phyloP scores from a whole-genome alignment of 1,140 invertebrate species.

The Paramacrobiotus metropolitanus region DNA sequence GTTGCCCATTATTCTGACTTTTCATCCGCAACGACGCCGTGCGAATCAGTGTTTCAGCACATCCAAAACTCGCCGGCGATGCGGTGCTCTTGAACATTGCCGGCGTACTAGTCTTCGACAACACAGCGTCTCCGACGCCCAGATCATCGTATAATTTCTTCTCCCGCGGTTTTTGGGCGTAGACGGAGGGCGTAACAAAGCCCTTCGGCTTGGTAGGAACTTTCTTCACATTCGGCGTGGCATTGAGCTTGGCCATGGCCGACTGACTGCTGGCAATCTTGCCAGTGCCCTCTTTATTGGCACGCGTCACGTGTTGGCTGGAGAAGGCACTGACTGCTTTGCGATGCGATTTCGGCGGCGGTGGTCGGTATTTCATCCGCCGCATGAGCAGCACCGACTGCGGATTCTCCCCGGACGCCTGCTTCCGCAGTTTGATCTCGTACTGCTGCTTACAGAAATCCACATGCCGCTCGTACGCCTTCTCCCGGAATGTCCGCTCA shows the following conservation, averaged over 20 bases:
- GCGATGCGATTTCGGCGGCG: background rate
- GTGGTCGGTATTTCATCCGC: background rate
- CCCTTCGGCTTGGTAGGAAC: background rate
- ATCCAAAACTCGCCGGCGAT: no score
- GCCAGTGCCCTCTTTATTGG: background rate
- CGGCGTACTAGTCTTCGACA: no score
- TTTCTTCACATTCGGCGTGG: background rate
- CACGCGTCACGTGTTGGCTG: background rate
- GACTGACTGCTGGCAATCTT: background rate
- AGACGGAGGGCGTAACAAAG: background rate
- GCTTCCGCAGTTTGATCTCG: background rate
- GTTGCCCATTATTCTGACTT: no score
- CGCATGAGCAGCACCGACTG: background rate
- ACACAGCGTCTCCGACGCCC: no score
- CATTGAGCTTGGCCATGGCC: background rate
- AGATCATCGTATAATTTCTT: no score
- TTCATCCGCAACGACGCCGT: no score
- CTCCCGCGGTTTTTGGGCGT: no score
- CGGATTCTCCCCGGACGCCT: background rate
- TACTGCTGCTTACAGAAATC: background rate
- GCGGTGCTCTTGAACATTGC: no score
- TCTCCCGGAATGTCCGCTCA: background rate
- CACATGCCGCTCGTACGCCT: background rate
- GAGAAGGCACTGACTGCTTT: conserved; percentile 5
- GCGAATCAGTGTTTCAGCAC: no score